Conservation (phyloP, 2,113 vertebrate species). For the Deroptyus accipitrinus region DNA sequence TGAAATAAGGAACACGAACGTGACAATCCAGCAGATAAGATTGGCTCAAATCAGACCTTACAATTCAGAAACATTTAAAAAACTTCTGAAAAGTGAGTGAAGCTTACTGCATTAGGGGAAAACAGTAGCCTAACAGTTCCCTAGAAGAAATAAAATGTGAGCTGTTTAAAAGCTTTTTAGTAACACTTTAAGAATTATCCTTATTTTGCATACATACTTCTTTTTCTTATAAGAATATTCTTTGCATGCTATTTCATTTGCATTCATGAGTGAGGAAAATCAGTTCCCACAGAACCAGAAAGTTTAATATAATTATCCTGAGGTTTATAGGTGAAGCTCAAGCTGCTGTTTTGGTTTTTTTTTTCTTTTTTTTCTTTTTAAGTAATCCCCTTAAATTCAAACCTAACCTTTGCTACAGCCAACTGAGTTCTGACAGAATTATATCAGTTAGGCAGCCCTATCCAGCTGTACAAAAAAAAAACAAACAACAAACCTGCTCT, state of each 20-base stretch:
- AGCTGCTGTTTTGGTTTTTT: not conserved
- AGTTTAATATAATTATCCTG: not conserved
- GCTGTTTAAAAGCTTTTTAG: not conserved
- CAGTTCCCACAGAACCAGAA: not conserved
- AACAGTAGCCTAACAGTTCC: not conserved
- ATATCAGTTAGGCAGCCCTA: not conserved
- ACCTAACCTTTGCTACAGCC: not conserved
- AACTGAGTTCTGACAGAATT: not conserved
- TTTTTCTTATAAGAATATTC: not conserved
- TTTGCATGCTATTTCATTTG: not conserved
- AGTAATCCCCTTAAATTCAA: not conserved
- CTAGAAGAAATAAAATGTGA: not conserved
- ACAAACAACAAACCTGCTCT: not conserved
- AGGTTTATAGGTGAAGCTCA: not conserved
- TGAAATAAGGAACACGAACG: not conserved
- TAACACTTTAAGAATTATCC: not conserved
- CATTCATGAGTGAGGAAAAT: not conserved
- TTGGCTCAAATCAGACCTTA: not conserved
- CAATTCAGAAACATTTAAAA: not conserved
- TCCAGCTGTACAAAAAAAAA: not conserved
- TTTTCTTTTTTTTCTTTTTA: not conserved
- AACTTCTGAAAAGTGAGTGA: not conserved
- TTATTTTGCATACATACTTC: fast-evolving
- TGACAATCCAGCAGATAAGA: not conserved
- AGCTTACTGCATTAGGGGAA: not conserved